These are phyloP conservation scores for Chaetodon auriga DNA, from an alignment of 2,113 vertebrate species.

Conservation along the genomic window DNA sequence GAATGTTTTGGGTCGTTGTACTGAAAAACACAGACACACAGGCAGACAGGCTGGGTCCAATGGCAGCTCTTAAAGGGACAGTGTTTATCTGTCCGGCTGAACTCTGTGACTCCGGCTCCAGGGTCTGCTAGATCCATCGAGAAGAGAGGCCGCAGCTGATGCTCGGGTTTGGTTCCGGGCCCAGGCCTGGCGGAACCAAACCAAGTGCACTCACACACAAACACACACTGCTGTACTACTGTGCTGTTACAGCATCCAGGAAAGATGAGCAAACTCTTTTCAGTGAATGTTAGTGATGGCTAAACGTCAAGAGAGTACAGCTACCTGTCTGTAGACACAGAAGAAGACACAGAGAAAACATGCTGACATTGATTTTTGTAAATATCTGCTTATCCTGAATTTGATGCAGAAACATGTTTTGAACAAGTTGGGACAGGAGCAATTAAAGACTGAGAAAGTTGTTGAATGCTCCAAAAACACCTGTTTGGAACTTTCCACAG, in stretches of 20 bases:
- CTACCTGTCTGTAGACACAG: background rate
- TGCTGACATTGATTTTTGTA: no score
- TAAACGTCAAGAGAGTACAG: conserved; percentile 9
- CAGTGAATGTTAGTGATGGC: conserved; percentile 22
- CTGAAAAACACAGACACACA: conserved; percentile 78
- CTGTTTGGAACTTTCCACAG: no score
- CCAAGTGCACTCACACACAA: background rate
- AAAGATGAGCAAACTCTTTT: conserved; percentile 46
- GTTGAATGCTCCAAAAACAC: no score
- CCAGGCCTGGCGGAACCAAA: conserved; percentile 46
- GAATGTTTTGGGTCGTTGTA: conserved; percentile 77
- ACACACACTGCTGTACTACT: conserved; percentile 2
- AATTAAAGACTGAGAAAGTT: no score
- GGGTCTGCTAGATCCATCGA: conserved; percentile 70
- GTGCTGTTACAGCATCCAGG: conserved; percentile 23
- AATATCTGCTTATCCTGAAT: no score
- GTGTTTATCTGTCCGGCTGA: conserved; percentile 74
- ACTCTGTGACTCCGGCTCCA: conserved; percentile 74
- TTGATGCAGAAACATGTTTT: no score
- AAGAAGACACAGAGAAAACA: background rate
- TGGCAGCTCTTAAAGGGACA: conserved; percentile 72
- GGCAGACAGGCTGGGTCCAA: conserved; percentile 74
- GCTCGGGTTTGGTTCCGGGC: conserved; percentile 45
- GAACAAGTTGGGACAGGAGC: no score
- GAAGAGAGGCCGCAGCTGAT: conserved; percentile 59